phyloP scores from a whole-genome alignment of 2,888 invertebrate genomes.

The Mesoligia furuncula region DNA sequence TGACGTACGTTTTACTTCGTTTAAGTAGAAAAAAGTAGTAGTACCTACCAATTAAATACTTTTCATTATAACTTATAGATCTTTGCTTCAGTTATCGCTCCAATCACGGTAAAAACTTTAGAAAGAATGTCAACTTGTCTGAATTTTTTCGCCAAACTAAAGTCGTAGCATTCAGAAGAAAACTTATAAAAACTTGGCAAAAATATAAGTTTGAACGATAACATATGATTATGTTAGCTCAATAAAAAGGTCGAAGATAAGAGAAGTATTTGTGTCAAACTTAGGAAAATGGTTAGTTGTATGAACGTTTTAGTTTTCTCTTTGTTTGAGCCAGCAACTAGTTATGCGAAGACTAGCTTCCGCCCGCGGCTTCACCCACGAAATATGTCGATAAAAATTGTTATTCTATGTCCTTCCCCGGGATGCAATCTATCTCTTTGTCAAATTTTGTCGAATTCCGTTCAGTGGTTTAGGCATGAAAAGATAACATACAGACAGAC shows the following conservation, averaged over 20 bases:
- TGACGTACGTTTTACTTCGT: neutral
- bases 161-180: slow-evolving; percentile 14
- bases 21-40: too few relatives aligned
- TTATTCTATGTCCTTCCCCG: too few relatives aligned
- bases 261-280: slow-evolving; percentile 37
- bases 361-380: too few relatives aligned
- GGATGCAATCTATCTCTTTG: too few relatives aligned
- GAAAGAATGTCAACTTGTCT: neutral
- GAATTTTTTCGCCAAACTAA: slow-evolving; percentile 3
- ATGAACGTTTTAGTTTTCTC: slow-evolving; percentile 21
- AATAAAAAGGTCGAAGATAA: slow-evolving; percentile 47
- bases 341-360: neutral
- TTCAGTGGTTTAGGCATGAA: too few relatives aligned
- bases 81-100: neutral
- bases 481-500: too few relatives aligned
- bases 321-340: neutral
- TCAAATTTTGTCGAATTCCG: too few relatives aligned
- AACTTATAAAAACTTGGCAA: slow-evolving; percentile 45
- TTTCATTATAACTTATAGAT: neutral
- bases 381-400: too few relatives aligned
- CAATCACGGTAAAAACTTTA: slow-evolving; percentile 13
- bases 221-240: slow-evolving; percentile 36
- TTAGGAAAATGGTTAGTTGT: slow-evolving; percentile 16
- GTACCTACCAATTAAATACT: neutral
- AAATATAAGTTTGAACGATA: slow-evolving; percentile 34